Evolutionary conservation across 2,797 vertebrate genomes (phyloP).

Genomic region (Poecilia picta): DNA sequence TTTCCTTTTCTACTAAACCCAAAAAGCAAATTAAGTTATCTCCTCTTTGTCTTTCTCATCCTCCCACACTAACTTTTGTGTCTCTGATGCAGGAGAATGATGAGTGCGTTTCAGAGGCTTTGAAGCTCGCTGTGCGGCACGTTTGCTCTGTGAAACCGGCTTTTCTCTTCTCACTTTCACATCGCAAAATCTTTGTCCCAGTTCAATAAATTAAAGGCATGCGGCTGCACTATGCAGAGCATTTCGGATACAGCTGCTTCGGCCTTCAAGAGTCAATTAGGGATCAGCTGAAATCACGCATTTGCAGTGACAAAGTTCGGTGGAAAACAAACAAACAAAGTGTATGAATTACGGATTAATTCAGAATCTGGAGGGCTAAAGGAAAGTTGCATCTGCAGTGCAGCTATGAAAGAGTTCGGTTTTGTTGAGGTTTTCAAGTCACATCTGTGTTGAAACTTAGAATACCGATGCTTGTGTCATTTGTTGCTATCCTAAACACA

Average conservation of each 20-base stretch:
- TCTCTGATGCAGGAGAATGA: conserved; percentile 25
- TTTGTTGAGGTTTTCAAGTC: neutral
- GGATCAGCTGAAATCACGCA: neutral
- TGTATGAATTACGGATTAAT: neutral
- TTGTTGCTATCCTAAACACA: neutral
- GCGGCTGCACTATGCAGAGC: conserved; percentile 11
- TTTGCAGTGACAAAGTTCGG: neutral
- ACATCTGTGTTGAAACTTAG: conserved; percentile 1
- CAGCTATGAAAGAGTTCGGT: neutral
- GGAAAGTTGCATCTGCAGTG: neutral
- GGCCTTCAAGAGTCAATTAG: conserved; percentile 5
- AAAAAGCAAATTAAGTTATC: conserved; percentile 37
- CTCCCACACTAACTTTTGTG: conserved; percentile 57
- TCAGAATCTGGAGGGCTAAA: neutral
- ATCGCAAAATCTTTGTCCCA: conserved; percentile 31
- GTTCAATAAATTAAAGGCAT: conserved; percentile 54
- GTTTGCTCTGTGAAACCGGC: conserved; percentile 14
- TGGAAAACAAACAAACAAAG: neutral
- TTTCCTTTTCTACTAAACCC: conserved; percentile 4
- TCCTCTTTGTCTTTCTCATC: conserved; percentile 33
- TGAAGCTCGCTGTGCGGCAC: conserved; percentile 41
- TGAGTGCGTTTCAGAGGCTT: conserved; percentile 32
- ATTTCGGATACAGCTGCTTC: neutral
- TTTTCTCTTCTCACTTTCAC: conserved; percentile 45
- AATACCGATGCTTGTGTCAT: neutral